Conservation (phyloP, 2,888 invertebrate species). For the Diarsia rubi region DNA sequence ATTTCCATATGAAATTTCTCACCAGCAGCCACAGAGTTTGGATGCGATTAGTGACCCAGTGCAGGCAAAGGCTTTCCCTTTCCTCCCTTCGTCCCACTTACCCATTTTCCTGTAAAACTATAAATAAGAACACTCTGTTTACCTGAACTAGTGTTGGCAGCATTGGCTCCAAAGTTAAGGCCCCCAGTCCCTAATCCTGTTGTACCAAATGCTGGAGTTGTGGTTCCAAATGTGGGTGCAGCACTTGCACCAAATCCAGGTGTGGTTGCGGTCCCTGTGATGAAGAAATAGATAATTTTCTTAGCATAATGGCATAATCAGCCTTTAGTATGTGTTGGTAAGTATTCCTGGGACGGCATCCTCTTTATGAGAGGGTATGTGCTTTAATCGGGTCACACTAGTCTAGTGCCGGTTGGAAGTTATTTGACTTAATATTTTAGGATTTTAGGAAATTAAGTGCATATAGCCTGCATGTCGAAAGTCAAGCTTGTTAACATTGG, state of each 20-base stretch:
- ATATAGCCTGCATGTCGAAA: neutral
- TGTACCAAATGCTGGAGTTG: constrained; percentile 71
- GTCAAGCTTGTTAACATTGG: neutral
- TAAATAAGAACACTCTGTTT: neutral
- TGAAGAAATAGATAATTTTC: neutral
- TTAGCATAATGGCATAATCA: neutral
- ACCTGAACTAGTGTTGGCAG: constrained; percentile 78
- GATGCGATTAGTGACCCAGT: neutral
- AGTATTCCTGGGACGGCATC: neutral
- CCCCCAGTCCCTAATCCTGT: constrained; percentile 80
- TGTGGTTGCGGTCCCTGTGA: constrained; percentile 65
- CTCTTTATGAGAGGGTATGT: neutral
- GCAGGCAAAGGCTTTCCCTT: neutral
- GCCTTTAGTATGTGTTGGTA: neutral
- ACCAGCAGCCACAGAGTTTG: no score
- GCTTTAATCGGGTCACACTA: neutral
- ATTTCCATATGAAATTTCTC: no score
- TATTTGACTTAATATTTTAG: neutral
- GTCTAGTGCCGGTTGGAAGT: neutral
- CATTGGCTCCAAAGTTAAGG: constrained; percentile 81
- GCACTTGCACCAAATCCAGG: constrained; percentile 47
- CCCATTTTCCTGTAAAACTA: neutral
- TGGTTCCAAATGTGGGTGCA: constrained; percentile 67
- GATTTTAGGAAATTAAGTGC: neutral
- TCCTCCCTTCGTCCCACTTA: neutral